Conservation (phyloP, 1,140 invertebrate species). For the Gonatopus flavifemur region DNA sequence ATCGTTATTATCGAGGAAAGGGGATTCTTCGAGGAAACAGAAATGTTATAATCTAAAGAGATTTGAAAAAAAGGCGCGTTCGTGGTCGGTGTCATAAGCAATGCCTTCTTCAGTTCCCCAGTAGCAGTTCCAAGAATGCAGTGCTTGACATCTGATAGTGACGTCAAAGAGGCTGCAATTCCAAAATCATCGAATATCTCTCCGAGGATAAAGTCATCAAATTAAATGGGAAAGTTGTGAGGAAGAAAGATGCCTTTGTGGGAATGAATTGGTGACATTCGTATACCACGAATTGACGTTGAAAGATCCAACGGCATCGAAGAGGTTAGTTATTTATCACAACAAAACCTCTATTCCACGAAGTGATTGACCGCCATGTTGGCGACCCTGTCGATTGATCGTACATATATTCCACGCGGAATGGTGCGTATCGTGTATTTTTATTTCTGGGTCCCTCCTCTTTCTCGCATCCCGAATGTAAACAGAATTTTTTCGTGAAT, state of each 20-base stretch:
- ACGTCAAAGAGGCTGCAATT: constrained; percentile 25
- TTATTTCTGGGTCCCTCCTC: constrained; percentile 15
- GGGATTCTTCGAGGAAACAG: neutral
- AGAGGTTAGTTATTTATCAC: too few relatives aligned
- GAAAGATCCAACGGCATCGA: neutral
- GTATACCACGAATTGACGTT: neutral
- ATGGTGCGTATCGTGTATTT: constrained; percentile 28
- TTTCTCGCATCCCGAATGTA: constrained; percentile 31
- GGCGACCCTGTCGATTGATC: constrained; percentile 40
- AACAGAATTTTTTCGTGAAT: constrained; percentile 38
- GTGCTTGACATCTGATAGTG: constrained; percentile 25
- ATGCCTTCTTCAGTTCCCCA: constrained; percentile 18
- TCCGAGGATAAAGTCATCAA: too few relatives aligned
- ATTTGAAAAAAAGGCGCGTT: constrained; percentile 16
- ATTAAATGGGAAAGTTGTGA: too few relatives aligned
- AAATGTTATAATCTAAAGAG: neutral
- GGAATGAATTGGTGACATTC: too few relatives aligned
- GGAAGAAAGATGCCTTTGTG: too few relatives aligned
- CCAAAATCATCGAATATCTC: too few relatives aligned
- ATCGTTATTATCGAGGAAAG: too few relatives aligned
- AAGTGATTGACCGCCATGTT: constrained; percentile 17
- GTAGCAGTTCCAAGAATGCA: constrained; percentile 37
- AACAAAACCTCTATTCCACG: neutral
- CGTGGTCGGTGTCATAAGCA: neutral
- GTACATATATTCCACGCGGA: constrained; percentile 32